A percentile compares a stretch with the other conserved stretches of the same genome.
phyloP scores from a whole-genome alignment of 1,140 invertebrate species.

The Heterodera schachtii region DNA sequence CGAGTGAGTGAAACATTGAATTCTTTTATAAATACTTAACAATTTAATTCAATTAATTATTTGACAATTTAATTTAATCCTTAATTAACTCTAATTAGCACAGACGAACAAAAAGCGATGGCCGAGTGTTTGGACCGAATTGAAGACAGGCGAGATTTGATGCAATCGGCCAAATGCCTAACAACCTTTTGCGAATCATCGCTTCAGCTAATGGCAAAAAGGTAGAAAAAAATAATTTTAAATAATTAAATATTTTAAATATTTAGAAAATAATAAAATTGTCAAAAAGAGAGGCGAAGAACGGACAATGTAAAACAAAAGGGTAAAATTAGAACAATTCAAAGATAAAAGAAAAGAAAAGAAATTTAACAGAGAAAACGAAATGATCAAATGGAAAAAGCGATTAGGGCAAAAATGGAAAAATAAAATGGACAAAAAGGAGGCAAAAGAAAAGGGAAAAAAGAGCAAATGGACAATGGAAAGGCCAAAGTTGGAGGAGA shows the following conservation, averaged over 20 bases:
- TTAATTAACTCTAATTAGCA: not conserved
- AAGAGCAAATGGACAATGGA: conserved; percentile 14
- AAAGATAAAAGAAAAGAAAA: too few species aligned
- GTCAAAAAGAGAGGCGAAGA: not conserved
- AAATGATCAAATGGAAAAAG: not conserved
- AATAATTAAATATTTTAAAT: not conserved
- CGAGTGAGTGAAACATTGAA: not conserved
- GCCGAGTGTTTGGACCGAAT: conserved; percentile 42
- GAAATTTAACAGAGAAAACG: not conserved
- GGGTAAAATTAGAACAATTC: too few species aligned
- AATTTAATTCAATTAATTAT: too few species aligned
- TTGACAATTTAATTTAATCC: too few species aligned
- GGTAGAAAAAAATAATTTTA: not conserved
- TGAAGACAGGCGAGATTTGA: conserved; percentile 48
- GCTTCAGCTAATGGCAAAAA: not conserved
- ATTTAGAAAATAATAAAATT: not conserved
- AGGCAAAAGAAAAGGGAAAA: not conserved
- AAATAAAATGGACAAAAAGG: not conserved
- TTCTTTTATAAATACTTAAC: too few species aligned
- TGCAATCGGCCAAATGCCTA: conserved; percentile 42
- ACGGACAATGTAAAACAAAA: not conserved
- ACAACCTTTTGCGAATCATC: conserved; percentile 9
- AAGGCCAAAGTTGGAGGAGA: not conserved
- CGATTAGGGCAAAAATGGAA: not conserved
- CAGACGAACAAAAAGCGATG: conserved; percentile 32